phyloP scores from a whole-genome alignment of 2,113 vertebrate genomes.

The Mobula birostris region DNA sequence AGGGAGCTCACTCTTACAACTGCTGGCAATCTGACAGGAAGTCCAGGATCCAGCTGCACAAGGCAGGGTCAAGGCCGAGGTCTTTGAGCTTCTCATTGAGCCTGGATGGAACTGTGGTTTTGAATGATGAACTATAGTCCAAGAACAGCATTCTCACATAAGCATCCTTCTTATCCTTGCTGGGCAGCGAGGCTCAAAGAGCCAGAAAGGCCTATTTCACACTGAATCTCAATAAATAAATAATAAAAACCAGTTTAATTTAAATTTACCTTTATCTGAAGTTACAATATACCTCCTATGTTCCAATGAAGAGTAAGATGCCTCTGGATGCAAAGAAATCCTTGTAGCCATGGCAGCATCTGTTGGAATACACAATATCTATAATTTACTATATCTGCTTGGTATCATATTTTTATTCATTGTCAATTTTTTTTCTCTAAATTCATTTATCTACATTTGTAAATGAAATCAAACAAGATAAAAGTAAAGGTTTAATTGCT shows the following conservation, averaged over 20 bases:
- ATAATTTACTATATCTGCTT: neutral
- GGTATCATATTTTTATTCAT: neutral
- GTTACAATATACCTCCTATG: slow-evolving; percentile 50
- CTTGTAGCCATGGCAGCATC: slow-evolving; percentile 77
- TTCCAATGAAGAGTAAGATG: slow-evolving; percentile 53
- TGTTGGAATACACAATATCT: slow-evolving; percentile 44
- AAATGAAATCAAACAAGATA: neutral
- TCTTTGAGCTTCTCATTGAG: too few species aligned
- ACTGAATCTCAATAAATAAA: too few species aligned
- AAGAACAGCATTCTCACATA: too few species aligned
- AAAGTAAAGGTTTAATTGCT: neutral
- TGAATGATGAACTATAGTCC: too few species aligned
- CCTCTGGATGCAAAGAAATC: slow-evolving; percentile 69
- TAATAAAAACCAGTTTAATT: neutral
- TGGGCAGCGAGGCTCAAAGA: too few species aligned
- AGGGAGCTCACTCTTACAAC: too few species aligned
- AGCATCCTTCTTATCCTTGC: too few species aligned
- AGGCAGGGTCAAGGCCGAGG: too few species aligned
- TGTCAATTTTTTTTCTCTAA: neutral
- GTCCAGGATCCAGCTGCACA: too few species aligned
- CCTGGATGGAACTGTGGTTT: too few species aligned
- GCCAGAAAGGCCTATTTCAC: too few species aligned
- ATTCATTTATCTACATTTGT: neutral
- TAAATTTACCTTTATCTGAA: slow-evolving; percentile 66
- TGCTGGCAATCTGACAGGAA: too few species aligned